These are phyloP conservation scores for Petrocephalus schoutedeni DNA, from an alignment of 2,797 vertebrate genomes.

Conservation along the genomic window DNA sequence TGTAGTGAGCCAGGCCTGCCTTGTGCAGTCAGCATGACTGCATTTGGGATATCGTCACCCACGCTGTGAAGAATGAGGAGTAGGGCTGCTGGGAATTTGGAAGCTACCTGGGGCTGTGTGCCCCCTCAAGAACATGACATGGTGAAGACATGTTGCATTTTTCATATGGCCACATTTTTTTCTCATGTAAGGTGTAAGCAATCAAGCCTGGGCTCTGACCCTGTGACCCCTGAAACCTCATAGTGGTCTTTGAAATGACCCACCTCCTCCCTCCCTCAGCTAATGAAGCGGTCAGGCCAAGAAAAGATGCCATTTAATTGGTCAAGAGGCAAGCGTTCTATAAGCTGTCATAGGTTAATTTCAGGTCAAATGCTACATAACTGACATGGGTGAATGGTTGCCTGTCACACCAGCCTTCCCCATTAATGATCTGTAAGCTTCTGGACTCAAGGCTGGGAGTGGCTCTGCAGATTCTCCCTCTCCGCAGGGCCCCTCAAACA, in stretches of 20 bases:
- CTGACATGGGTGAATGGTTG: not conserved
- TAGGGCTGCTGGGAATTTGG: not conserved
- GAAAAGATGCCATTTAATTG: not conserved
- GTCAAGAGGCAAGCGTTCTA: not conserved
- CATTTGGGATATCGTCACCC: not conserved
- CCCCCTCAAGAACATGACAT: not conserved
- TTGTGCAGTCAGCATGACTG: constrained; percentile 29
- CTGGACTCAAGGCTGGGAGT: not conserved
- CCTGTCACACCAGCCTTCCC: not conserved
- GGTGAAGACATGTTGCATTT: not conserved
- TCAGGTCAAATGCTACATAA: not conserved
- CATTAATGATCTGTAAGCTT: not conserved
- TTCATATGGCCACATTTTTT: not conserved
- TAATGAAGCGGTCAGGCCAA: not conserved
- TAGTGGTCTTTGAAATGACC: not conserved
- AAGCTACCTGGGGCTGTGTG: not conserved
- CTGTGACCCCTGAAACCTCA: not conserved
- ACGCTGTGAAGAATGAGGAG: constrained; percentile 27
- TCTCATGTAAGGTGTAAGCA: not conserved
- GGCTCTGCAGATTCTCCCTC: not conserved
- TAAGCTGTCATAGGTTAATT: not conserved
- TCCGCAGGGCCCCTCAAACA: not conserved
- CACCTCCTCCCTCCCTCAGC: not conserved
- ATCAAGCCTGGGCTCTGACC: not conserved
- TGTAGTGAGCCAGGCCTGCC: not conserved